phyloP scores from a whole-genome alignment of 2,113 vertebrate species.

The Elephantulus edwardii region DNA sequence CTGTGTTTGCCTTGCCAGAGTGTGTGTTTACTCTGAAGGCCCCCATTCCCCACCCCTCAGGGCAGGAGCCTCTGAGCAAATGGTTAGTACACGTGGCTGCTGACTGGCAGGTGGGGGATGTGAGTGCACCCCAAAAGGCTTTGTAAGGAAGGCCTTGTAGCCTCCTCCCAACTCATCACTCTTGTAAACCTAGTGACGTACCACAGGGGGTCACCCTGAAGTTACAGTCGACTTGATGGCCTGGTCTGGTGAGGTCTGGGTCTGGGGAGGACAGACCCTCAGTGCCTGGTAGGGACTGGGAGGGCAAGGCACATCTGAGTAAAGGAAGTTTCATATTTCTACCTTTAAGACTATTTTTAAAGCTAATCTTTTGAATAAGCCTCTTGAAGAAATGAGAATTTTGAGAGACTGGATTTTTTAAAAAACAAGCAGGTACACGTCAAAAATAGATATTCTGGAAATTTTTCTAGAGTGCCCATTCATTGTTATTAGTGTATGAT shows the following conservation, averaged over 20 bases:
- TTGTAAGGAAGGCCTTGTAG: not conserved
- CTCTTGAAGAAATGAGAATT: not conserved
- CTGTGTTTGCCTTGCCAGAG: not conserved
- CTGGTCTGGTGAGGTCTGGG: no score
- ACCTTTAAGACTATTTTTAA: not conserved
- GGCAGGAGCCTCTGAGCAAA: not conserved
- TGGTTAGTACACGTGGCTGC: not conserved
- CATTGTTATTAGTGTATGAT: not conserved
- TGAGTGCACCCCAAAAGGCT: not conserved
- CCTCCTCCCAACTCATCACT: not conserved
- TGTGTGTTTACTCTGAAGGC: not conserved
- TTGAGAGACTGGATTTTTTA: not conserved
- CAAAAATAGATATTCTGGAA: not conserved
- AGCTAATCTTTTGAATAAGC: conserved; percentile 36
- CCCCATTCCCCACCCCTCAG: not conserved
- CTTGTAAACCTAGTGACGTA: not conserved
- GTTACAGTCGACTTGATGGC: no score
- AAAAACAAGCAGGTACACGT: conserved; percentile 7
- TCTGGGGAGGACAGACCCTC: not conserved
- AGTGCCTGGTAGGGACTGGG: not conserved
- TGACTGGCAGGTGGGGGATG: not conserved
- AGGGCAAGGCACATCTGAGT: not conserved
- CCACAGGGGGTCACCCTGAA: no score
- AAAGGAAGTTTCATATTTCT: not conserved
- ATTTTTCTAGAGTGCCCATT: conserved; percentile 3